phyloP scores from a whole-genome alignment of 2,888 invertebrate genomes.

The Drosophila subquinaria region DNA sequence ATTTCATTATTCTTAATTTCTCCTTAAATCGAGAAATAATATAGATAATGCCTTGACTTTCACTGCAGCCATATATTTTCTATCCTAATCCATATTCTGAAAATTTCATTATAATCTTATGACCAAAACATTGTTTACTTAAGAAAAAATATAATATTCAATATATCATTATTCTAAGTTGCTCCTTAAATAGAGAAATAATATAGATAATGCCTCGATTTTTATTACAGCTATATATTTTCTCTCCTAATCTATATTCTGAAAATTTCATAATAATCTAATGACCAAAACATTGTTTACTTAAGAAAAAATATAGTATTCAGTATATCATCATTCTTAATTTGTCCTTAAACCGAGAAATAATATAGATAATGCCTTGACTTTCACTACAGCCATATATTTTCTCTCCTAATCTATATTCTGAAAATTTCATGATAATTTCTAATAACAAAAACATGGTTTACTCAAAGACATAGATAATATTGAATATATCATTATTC shows the following conservation, averaged over 20 bases:
- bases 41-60: not conserved
- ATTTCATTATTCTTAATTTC: too few relatives aligned
- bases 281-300: too few relatives aligned
- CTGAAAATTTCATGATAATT: not conserved
- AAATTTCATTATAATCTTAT: not conserved
- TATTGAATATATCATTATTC: too few relatives aligned
- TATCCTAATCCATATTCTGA: not conserved
- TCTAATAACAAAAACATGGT: not conserved
- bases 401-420: not conserved
- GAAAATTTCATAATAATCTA: not conserved
- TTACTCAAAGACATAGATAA: too few relatives aligned
- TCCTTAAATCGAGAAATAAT: not conserved
- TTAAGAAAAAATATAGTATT: too few relatives aligned
- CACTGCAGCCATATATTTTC: not conserved
- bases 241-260: not conserved
- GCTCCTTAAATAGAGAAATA: not conserved
- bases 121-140: too few relatives aligned
- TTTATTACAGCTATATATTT: not conserved
- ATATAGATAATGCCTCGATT: not conserved
- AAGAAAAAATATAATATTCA: too few relatives aligned
- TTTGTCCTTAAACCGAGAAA: not conserved
- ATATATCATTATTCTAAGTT: not conserved
- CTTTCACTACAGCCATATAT: not conserved
- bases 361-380: not conserved
- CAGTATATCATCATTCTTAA: too few relatives aligned